phyloP scores from a whole-genome alignment of 2,888 invertebrate species.

The Pteria penguin region DNA sequence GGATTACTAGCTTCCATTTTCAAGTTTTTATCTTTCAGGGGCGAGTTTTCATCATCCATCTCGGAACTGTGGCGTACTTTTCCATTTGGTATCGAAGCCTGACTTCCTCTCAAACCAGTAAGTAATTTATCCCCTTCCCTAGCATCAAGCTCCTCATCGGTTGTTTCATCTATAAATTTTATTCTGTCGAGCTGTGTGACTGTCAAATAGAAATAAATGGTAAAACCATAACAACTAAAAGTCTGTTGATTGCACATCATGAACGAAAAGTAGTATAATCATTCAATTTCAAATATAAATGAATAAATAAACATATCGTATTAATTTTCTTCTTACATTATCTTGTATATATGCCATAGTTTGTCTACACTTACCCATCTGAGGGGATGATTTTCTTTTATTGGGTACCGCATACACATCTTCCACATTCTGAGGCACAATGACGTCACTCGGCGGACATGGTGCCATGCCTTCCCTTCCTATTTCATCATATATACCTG shows the following conservation, averaged over 20 bases:
- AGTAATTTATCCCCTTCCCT: conserved; percentile 30
- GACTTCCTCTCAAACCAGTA: background rate
- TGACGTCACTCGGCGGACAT: conserved; percentile 1
- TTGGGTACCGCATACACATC: conserved; percentile 43
- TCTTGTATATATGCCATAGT: no score
- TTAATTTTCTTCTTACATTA: no score
- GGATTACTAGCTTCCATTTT: no score
- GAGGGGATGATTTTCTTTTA: conserved; percentile 21
- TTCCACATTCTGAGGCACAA: conserved; percentile 17
- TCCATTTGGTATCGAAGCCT: conserved; percentile 24
- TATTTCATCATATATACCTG: conserved; percentile 42
- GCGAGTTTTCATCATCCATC: background rate
- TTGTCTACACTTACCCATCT: conserved; percentile 19
- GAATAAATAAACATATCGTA: no score
- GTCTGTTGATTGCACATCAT: no score
- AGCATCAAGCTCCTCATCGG: conserved; percentile 56
- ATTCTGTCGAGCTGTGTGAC: conserved; percentile 41
- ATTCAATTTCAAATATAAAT: no score
- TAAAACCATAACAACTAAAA: no score
- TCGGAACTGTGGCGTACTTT: background rate
- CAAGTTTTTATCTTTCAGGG: no score
- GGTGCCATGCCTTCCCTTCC: conserved; percentile 24
- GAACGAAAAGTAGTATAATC: no score
- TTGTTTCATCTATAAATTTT: conserved; percentile 67
- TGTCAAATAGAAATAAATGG: no score